A percentile compares a stretch with the other conserved stretches of the same genome.
These are phyloP conservation scores for Ursus arctos DNA, from an alignment of 2,113 vertebrate species.

Conservation along the genomic window DNA sequence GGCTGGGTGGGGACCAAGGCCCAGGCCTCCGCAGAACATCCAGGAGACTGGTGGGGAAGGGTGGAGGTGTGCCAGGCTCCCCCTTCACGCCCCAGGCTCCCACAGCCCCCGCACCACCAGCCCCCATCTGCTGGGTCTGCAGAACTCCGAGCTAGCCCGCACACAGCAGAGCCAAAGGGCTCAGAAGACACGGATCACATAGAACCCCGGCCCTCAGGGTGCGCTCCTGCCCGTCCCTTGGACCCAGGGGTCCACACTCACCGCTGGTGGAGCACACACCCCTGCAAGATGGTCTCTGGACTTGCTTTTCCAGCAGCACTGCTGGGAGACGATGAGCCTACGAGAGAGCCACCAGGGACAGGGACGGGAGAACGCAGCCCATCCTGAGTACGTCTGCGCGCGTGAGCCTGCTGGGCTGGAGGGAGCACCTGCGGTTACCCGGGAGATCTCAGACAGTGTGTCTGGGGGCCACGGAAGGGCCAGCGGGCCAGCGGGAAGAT, in stretches of 20 bases:
- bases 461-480: too few species aligned
- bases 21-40: too few species aligned
- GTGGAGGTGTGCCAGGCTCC: neutral
- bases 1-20: accelerated
- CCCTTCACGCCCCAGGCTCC: neutral
- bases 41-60: accelerated
- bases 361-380: neutral
- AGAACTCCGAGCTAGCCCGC: neutral
- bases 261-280: accelerated
- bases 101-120: neutral
- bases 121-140: too few species aligned
- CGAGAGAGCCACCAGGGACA: neutral
- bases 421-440: accelerated
- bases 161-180: neutral
- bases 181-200: accelerated
- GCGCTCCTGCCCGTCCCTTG: accelerated
- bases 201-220: neutral
- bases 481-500: neutral
- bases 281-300: neutral
- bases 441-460: accelerated
- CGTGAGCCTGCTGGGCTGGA: accelerated
- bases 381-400: accelerated
- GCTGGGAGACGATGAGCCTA: neutral
- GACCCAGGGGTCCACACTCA: accelerated
- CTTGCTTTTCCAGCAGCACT: neutral